Conservation (phyloP, 2,113 vertebrate genomes). For the Ageneiosus marmoratus region DNA sequence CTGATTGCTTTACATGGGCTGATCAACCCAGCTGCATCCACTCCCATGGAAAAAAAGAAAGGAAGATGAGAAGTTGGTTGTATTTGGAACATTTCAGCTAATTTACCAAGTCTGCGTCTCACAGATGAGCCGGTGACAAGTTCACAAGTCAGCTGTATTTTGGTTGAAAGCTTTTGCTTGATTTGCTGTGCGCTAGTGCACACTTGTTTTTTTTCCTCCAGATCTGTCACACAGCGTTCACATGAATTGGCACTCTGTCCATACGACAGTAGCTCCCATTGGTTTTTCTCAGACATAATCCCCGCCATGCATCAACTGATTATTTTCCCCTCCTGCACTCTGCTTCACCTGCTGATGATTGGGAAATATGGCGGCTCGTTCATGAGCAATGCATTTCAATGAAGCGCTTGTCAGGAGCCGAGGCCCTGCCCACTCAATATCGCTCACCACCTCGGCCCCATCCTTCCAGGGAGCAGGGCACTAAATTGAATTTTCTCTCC, state of each 20-base stretch:
- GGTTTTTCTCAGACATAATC: conserved; percentile 59
- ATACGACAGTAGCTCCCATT: conserved; percentile 26
- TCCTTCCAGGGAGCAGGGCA: conserved; percentile 54
- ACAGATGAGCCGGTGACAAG: conserved; percentile 42
- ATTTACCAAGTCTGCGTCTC: conserved; percentile 30
- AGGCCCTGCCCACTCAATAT: conserved; percentile 63
- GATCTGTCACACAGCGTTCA: background rate
- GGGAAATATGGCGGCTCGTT: conserved; percentile 62
- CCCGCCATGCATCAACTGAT: conserved; percentile 66
- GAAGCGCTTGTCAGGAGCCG: conserved; percentile 68
- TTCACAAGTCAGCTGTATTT: conserved; percentile 48
- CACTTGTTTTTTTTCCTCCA: background rate
- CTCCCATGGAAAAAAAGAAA: conserved; percentile 17
- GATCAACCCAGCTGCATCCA: conserved; percentile 41
- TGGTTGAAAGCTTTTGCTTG: conserved; percentile 35
- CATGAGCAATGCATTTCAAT: conserved; percentile 74
- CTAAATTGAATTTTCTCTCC: conserved; percentile 62
- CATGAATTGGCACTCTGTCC: conserved; percentile 39
- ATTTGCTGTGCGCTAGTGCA: conserved; percentile 8
- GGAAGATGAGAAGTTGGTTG: conserved; percentile 27
- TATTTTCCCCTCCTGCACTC: conserved; percentile 63
- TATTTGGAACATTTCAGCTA: conserved; percentile 25
- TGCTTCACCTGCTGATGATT: conserved; percentile 68
- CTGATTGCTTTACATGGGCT: conserved; percentile 47
- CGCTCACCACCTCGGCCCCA: conserved; percentile 57